Base-by-base conservation (phyloP, 2,797 vertebrate genomes). In the Antrozous pallidus region DNA sequence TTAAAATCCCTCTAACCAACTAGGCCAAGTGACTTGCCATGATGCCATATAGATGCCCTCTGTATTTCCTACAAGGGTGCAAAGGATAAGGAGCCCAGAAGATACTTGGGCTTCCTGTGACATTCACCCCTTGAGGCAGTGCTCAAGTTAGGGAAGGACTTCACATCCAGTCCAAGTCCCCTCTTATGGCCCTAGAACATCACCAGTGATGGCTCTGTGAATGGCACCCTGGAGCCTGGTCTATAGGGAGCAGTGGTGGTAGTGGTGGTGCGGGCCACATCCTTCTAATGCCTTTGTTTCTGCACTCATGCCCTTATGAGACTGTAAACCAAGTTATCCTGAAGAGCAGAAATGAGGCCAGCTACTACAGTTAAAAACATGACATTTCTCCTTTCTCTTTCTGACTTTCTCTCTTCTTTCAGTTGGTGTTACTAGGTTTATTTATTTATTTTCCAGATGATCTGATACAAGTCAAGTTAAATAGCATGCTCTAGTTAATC, bases 381-480 rank as follows among this genome's bases (percentile, higher is more conserved):
- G 38, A 28, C 13, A 8, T 49, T 54, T 45, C 26, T 74, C 73
- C 56, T 28, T 13, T 38, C 10, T 67, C 42, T 7, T 26, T 36
- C 5, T 56, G n/a, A n/a, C n/a, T 56, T 20, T n/a, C n/a, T n/a
- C n/a, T n/a, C n/a, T n/a, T 77, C 18, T 36, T 28, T 49, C 56
- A 42, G 38, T 79, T 10, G 36, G 8, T 24, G 18, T 83, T 74
- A 73, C 47, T 75, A 73, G 36, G 18, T 58, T 91, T 74, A 63
- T 54, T 94, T 40, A 6, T 61, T 86, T 87, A 70, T 86, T 91
- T 91, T 85, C 3, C 33, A 67, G 40, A 78, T n/a, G 54, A 58
- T 40, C 10, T 61, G 78, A 85, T 73, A 20, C 14, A 67, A 67
- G 20, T 18, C 56, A 88, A 90, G 42, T 61, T 88, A 92, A 92